Evolutionary conservation across 2,888 invertebrate species (phyloP).

Genomic region (Sphaerophoria taeniata): DNA sequence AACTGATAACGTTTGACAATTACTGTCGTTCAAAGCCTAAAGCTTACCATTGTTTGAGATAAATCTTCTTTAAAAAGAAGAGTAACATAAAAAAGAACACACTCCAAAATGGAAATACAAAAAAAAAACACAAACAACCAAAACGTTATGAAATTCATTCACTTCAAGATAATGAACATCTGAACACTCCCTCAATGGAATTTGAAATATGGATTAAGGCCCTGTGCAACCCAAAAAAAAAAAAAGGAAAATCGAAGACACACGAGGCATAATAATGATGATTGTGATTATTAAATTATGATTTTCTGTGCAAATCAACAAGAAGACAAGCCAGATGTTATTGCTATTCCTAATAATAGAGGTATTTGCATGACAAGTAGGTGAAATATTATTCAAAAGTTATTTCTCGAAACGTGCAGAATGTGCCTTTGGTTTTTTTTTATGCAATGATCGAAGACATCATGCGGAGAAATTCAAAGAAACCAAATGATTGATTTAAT

Average conservation of each 20-base stretch:
- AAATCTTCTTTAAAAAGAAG: conserved; percentile 9
- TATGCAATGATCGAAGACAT: background rate
- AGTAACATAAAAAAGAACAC: background rate
- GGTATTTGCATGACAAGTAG: conserved; percentile 33
- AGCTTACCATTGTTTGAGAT: conserved; percentile 47
- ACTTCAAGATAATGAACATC: conserved; percentile 31
- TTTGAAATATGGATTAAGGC: conserved; percentile 36
- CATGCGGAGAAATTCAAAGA: conserved; percentile 27
- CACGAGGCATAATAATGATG: conserved; percentile 29
- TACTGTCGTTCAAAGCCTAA: conserved; percentile 33
- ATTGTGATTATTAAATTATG: conserved; percentile 37
- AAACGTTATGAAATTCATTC: conserved; percentile 29
- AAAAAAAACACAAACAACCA: background rate
- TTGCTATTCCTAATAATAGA: conserved; percentile 17
- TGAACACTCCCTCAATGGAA: conserved; percentile 35
- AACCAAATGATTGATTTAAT: conserved; percentile 40
- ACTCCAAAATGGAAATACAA: background rate
- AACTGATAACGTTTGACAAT: conserved; percentile 49
- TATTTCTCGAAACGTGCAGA: conserved; percentile 21
- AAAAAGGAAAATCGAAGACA: conserved; percentile 19
- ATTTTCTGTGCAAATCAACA: conserved; percentile 27
- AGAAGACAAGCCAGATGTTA: conserved; percentile 40
- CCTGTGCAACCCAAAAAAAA: background rate
- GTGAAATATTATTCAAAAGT: conserved; percentile 19
- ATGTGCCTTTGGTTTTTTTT: background rate